A percentile compares a stretch with the other conserved stretches of the same genome.
These are phyloP conservation scores for Syrista parreyssii DNA, from an alignment of 2,888 invertebrate genomes.

Conservation along the genomic window DNA sequence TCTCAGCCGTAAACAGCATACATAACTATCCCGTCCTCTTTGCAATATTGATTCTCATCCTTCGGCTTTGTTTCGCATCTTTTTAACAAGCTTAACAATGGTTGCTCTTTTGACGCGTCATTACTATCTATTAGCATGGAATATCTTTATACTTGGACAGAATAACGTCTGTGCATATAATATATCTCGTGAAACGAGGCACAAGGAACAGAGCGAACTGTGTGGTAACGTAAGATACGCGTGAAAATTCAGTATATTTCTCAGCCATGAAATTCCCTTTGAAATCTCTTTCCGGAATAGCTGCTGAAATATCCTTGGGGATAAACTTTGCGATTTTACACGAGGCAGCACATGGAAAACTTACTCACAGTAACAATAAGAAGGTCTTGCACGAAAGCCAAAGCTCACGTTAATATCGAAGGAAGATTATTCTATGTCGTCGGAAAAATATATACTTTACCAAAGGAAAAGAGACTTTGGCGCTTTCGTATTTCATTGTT, in stretches of 20 bases:
- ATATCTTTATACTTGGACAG: neutral
- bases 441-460: neutral
- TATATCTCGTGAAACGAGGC: neutral
- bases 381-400: neutral
- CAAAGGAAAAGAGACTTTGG: neutral
- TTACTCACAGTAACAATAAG: neutral
- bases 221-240: neutral
- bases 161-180: neutral
- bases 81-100: neutral
- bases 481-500: neutral
- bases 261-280: neutral
- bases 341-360: neutral
- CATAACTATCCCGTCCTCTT: neutral
- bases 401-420: neutral
- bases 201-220: neutral
- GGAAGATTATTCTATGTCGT: neutral
- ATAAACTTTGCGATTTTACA: neutral
- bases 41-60: neutral
- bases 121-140: neutral
- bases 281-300: neutral
- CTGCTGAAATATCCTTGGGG: neutral
- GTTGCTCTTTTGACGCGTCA: neutral
- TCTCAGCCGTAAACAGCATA: neutral
- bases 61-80: neutral
- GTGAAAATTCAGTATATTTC: neutral